These are phyloP conservation scores for Onthophagus taurus DNA, from an alignment of 1,140 invertebrate species.

Conservation along the genomic window DNA sequence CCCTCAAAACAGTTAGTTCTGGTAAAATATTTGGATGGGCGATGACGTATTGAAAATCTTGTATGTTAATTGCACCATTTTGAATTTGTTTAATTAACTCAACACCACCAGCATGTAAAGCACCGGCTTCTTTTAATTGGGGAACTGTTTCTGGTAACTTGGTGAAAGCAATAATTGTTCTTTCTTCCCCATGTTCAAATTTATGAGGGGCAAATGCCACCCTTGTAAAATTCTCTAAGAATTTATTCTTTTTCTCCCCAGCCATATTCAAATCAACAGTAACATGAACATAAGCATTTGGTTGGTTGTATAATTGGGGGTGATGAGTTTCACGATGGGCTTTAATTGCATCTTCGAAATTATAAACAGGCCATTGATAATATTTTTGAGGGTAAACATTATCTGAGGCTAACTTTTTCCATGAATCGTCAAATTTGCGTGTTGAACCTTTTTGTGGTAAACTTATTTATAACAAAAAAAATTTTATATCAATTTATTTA, in stretches of 20 bases:
- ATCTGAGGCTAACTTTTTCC: slow-evolving; percentile 47
- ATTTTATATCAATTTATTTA: slow-evolving; percentile 2
- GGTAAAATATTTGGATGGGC: slow-evolving; percentile 69
- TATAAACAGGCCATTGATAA: slow-evolving; percentile 52
- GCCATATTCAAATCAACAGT: slow-evolving; percentile 65
- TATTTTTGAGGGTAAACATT: slow-evolving; percentile 56
- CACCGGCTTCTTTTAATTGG: slow-evolving; percentile 55
- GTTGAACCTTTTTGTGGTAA: no score
- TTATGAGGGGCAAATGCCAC: slow-evolving; percentile 51
- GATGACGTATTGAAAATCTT: slow-evolving; percentile 64
- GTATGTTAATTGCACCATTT: slow-evolving; percentile 52
- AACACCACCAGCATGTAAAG: slow-evolving; percentile 52
- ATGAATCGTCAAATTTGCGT: slow-evolving; percentile 44
- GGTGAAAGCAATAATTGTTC: slow-evolving; percentile 60
- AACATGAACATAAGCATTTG: slow-evolving; percentile 53
- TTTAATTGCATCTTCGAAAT: slow-evolving; percentile 60
- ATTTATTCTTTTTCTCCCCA: slow-evolving; percentile 40
- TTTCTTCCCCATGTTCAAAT: slow-evolving; percentile 53
- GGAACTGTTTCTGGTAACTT: slow-evolving; percentile 49
- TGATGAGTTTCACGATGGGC: slow-evolving; percentile 66
- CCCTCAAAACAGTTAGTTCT: slow-evolving; percentile 61
- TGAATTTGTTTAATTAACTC: slow-evolving; percentile 67
- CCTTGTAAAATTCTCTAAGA: slow-evolving; percentile 49
- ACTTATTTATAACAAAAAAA: slow-evolving; percentile 8
- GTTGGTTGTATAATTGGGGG: slow-evolving; percentile 62